Percentiles rank a stretch among this genome's conserved stretches.
These are phyloP conservation scores for Botia kubotai DNA, from an alignment of 2,797 vertebrate genomes.

Conservation along the genomic window DNA sequence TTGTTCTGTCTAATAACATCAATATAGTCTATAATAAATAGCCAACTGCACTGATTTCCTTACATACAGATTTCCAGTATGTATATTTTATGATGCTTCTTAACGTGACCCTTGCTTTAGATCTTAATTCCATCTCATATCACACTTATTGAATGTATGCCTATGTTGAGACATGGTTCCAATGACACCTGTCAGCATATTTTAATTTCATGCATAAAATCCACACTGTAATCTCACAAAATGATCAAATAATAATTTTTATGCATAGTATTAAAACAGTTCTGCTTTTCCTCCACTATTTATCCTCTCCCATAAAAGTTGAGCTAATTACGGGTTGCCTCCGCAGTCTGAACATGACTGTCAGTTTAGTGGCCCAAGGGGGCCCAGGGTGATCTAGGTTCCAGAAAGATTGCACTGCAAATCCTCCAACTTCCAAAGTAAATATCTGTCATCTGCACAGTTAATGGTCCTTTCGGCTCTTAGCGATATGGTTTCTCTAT, in stretches of 20 bases:
- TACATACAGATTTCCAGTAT: not conserved
- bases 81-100: not conserved
- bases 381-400: slow-evolving; percentile 53
- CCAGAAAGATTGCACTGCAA: slow-evolving; percentile 62
- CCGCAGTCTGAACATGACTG: slow-evolving; percentile 23
- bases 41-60: not conserved
- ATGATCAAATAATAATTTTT: slow-evolving; percentile 13
- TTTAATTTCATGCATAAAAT: slow-evolving; percentile 14
- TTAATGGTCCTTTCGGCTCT: slow-evolving; percentile 42
- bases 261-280: slow-evolving; percentile 13
- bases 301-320: slow-evolving; percentile 29
- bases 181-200: slow-evolving; percentile 31
- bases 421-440: slow-evolving; percentile 66
- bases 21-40: not conserved
- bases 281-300: slow-evolving; percentile 1
- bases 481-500: slow-evolving; percentile 35
- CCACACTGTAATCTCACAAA: slow-evolving; percentile 27
- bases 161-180: not conserved
- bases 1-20: not conserved
- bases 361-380: slow-evolving; percentile 19
- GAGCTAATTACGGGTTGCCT: slow-evolving; percentile 35
- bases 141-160: slow-evolving; percentile 26
- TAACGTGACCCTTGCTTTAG: not conserved
- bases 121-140: slow-evolving; percentile 42
- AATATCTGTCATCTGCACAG: slow-evolving; percentile 53